Evolutionary conservation across 2,888 invertebrate genomes (phyloP).

Genomic region (Clusia tigrina): DNA sequence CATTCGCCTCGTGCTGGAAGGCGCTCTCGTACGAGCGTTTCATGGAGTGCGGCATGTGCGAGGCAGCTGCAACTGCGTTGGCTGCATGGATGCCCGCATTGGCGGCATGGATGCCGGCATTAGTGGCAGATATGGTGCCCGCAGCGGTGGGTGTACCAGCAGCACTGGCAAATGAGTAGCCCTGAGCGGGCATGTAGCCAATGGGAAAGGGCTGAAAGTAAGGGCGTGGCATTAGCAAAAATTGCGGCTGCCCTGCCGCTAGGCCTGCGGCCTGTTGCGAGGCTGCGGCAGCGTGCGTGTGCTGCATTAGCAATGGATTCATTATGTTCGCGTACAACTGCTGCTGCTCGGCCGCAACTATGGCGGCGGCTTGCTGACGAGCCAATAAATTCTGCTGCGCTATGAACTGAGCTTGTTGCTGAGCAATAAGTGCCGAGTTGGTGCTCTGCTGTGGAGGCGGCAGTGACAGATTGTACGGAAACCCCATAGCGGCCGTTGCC

Average conservation of each 20-base stretch:
- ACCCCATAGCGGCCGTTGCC: slow-evolving; percentile 35
- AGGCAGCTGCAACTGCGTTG: not conserved
- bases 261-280: slow-evolving; percentile 38
- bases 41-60: slow-evolving; percentile 61
- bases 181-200: slow-evolving; percentile 44
- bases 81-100: slow-evolving; percentile 33
- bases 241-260: slow-evolving; percentile 58
- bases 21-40: slow-evolving; percentile 79
- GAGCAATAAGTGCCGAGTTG: slow-evolving; percentile 65
- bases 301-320: slow-evolving; percentile 50
- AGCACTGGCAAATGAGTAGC: slow-evolving; percentile 18
- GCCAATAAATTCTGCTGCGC: slow-evolving; percentile 76
- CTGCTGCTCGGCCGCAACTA: slow-evolving; percentile 58
- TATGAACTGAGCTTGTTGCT: slow-evolving; percentile 70
- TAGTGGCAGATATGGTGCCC: slow-evolving; percentile 13
- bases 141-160: slow-evolving; percentile 22
- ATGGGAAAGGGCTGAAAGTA: slow-evolving; percentile 60
- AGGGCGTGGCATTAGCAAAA: slow-evolving; percentile 62
- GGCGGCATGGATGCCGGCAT: slow-evolving; percentile 39
- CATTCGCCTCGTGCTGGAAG: slow-evolving; percentile 67
- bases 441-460: slow-evolving; percentile 53
- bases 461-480: slow-evolving; percentile 59
- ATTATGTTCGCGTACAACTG: slow-evolving; percentile 53
- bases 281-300: slow-evolving; percentile 47
- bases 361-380: slow-evolving; percentile 72